Percentiles rank a stretch among this genome's conserved stretches.
phyloP scores from a whole-genome alignment of 2,888 invertebrate genomes.

The Crocallis elinguaria region DNA sequence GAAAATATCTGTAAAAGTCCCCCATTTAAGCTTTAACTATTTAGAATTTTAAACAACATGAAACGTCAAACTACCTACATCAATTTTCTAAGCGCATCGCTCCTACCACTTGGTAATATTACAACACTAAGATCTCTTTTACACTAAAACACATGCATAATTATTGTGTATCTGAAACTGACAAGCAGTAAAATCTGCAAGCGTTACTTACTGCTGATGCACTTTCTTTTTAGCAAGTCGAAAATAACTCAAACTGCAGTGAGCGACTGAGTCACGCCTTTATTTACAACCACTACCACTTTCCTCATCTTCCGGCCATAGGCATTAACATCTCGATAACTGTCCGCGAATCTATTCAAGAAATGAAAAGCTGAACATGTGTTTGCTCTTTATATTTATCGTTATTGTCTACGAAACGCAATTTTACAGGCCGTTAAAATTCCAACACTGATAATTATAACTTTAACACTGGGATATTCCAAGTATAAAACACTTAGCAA shows the following conservation, averaged over 20 bases:
- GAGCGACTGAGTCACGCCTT: conserved; percentile 65
- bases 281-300: conserved; percentile 69
- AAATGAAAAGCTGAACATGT: conserved; percentile 41
- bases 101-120: too few relatives aligned
- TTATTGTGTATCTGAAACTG: conserved; percentile 11
- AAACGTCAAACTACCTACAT: too few relatives aligned
- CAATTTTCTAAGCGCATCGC: too few relatives aligned
- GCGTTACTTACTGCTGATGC: conserved; percentile 52
- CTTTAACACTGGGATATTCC: not conserved
- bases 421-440: conserved; percentile 26
- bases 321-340: conserved; percentile 49
- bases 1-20: too few relatives aligned
- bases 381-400: conserved; percentile 40
- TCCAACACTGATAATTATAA: conserved; percentile 8
- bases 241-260: conserved; percentile 65
- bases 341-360: conserved; percentile 50
- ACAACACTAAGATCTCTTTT: too few relatives aligned
- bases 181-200: conserved; percentile 17
- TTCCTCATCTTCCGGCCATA: conserved; percentile 58
- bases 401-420: conserved; percentile 41
- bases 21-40: too few relatives aligned
- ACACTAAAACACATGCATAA: not conserved
- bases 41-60: too few relatives aligned
- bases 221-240: conserved; percentile 78
- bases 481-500: conserved; percentile 2